phyloP scores from a whole-genome alignment of 2,113 vertebrate genomes.

The Balaenoptera acutorostrata region DNA sequence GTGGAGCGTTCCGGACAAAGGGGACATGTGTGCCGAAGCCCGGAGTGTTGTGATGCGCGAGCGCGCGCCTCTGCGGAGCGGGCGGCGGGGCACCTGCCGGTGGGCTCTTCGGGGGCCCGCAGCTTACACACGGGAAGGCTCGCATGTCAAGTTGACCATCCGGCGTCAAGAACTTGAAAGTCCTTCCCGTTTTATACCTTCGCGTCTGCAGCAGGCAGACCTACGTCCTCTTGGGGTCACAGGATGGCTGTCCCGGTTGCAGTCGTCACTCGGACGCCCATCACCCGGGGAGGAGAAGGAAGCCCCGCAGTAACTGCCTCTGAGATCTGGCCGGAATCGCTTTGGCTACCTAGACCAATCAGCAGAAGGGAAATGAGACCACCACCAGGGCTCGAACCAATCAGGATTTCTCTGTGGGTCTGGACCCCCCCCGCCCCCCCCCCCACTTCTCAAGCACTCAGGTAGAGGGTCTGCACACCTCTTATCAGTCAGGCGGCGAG shows the following conservation, averaged over 20 bases:
- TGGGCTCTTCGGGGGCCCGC: not conserved
- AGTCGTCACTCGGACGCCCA: not conserved
- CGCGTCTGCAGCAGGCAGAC: not conserved
- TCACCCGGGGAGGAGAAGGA: too few species aligned
- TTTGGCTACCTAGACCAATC: not conserved
- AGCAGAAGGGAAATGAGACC: not conserved
- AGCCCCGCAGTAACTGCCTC: not conserved
- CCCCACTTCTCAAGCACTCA: not conserved
- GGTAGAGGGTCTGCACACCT: too few species aligned
- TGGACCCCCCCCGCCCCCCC: too few species aligned
- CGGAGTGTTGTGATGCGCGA: not conserved
- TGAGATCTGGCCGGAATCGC: not conserved
- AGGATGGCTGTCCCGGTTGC: not conserved
- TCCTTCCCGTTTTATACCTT: too few species aligned
- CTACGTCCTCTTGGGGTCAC: not conserved
- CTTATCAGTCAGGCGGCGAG: not conserved
- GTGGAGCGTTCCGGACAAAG: rapidly evolving
- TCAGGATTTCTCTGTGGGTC: too few species aligned
- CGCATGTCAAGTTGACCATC: not conserved
- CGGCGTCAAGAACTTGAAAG: not conserved
- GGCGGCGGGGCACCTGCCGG: not conserved
- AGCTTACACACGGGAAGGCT: rapidly evolving
- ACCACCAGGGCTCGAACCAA: too few species aligned
- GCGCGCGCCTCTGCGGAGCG: too few species aligned
- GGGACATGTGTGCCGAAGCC: not conserved